Base-by-base conservation (phyloP, 23 tunicate genomes). In the Clavelina lepadiformis region DNA sequence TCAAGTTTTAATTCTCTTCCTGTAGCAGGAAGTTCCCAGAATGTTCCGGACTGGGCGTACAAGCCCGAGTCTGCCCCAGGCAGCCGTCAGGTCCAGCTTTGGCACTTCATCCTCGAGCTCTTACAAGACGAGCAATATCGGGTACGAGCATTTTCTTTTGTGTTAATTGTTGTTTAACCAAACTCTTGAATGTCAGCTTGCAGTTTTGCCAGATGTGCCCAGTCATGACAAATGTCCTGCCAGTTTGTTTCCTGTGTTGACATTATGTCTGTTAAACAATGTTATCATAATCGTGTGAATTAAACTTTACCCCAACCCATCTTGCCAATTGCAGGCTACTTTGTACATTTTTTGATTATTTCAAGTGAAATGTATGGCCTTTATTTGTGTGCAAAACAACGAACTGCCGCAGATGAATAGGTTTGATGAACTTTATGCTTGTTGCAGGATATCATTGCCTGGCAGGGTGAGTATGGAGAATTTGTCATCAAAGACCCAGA, bases 41-140 rank as follows among this genome's bases (percentile, higher is more conserved):
- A 69, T 35, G 76, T 86, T 46, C 99, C 99, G 3, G 95, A 94
- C 36, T 94, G 99, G 99, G 99, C 99, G 3, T 86, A 67, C 69
- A 94, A 94, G 63, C 53, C 99, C 20, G 99, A 94, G 47, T 94
- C 99, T 0, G 99, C 99, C 1, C 99, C 99, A 25, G 99, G 99
- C 31, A 94, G 99, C 41, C 75, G 99, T 44, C 99, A 94, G 76
- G 99, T 94, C 35, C 99, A 94, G 41, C 56, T 94, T 35, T 94
- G 99, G 99, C 99, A 94, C 34, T 94, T 94, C 51, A 94, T 94
- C 20, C 60, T 94, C 11, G 99, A 94, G 59, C 85, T 94, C 0
- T 59, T 94, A 15, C 88, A 94, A 33, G 71, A 86, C 38, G 95
- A 88, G 35, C 81, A 86, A 61, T 94, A 86, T 55, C 84, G 81